A percentile compares a stretch with the other conserved stretches of the same genome.
These are phyloP conservation scores for Anniella stebbinsi DNA, from an alignment of 2,797 vertebrate species.

Conservation along the genomic window DNA sequence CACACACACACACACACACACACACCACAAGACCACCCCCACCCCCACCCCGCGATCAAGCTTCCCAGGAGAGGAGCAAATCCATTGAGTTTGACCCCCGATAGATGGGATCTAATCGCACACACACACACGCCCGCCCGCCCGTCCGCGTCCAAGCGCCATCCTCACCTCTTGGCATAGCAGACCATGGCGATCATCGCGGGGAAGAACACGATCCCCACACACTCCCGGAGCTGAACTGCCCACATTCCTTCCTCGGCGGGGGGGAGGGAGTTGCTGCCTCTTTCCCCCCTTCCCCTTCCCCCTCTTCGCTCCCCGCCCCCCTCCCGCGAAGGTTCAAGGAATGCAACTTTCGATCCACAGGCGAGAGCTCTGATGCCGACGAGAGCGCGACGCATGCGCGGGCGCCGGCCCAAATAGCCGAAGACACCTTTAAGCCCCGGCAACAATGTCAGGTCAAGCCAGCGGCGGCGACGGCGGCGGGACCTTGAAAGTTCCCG, in stretches of 20 bases:
- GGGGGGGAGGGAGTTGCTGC: constrained; percentile 64
- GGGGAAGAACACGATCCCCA: constrained; percentile 83
- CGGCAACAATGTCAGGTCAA: constrained; percentile 60
- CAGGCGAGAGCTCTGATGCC: constrained; percentile 78
- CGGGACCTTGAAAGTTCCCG: constrained; percentile 64
- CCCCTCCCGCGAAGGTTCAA: constrained; percentile 77
- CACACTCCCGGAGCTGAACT: constrained; percentile 71
- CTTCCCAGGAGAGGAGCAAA: constrained; percentile 23
- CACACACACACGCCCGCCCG: not conserved
- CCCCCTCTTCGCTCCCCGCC: not conserved
- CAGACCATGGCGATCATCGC: constrained; percentile 85
- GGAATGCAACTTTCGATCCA: constrained; percentile 81
- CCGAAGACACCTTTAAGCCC: constrained; percentile 72
- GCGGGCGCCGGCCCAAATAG: constrained; percentile 75
- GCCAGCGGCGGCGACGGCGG: constrained; percentile 51
- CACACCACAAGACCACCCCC: not conserved
- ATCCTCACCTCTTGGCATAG: constrained; percentile 90
- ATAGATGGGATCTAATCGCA: constrained; percentile 7
- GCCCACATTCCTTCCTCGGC: constrained; percentile 84
- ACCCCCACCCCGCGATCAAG: constrained; percentile 31
- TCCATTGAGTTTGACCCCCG: constrained; percentile 32
- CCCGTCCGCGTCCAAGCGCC: constrained; percentile 32
- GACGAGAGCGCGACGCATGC: constrained; percentile 81
- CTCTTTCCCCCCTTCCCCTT: not conserved
- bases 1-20: constrained; percentile 38